These are phyloP conservation scores for Drosophila malerkotliana DNA, from an alignment of 1,140 invertebrate genomes.

Conservation along the genomic window DNA sequence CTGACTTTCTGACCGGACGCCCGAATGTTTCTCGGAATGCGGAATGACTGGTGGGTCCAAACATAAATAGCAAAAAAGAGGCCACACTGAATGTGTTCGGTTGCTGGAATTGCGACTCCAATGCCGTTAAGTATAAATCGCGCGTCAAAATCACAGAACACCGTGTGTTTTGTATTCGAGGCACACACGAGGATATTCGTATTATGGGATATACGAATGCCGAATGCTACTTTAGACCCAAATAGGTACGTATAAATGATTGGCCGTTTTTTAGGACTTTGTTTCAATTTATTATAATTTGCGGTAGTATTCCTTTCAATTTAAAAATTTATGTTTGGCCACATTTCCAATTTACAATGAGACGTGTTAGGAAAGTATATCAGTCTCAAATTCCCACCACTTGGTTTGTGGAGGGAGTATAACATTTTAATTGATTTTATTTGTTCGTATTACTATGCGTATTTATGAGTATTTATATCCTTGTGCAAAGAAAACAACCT, in stretches of 20 bases:
- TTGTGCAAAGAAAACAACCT: no score
- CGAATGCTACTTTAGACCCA: background rate
- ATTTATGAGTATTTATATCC: no score
- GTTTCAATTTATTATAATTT: constrained; percentile 71
- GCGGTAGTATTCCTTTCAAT: constrained; percentile 37
- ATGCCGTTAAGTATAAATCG: constrained; percentile 68
- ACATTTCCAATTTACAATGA: background rate
- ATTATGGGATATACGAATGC: constrained; percentile 55
- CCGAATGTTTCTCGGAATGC: background rate
- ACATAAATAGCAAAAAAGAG: constrained; percentile 18
- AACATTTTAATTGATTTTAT: no score
- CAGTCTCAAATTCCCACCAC: background rate
- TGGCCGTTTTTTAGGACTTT: constrained; percentile 55
- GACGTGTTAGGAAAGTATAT: background rate
- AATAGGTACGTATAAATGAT: constrained; percentile 12
- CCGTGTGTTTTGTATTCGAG: constrained; percentile 58
- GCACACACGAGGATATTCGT: constrained; percentile 42
- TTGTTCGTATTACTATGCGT: no score
- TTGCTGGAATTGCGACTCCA: background rate
- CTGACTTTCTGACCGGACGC: background rate
- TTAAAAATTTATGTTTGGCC: constrained; percentile 58
- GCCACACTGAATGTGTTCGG: background rate
- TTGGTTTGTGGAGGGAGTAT: background rate
- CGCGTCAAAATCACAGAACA: constrained; percentile 58
- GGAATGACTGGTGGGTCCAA: background rate